Base-by-base conservation (phyloP, 1,140 invertebrate genomes). In the Dendrolimus kikuchii region DNA sequence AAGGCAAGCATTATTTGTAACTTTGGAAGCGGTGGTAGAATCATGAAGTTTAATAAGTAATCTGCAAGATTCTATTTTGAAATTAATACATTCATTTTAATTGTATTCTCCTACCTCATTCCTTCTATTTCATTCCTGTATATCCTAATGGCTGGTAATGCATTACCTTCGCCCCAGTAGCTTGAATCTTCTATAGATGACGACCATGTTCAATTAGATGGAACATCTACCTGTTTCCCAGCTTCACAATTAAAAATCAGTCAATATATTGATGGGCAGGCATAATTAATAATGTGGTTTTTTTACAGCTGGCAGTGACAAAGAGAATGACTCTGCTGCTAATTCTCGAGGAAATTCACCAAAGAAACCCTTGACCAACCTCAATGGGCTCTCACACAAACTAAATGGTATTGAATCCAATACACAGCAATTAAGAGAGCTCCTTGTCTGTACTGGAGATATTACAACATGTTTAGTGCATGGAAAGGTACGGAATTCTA, bases 391-490 rank as follows among this genome's bases (percentile, higher is more conserved):
- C 4, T 75, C 79, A 37, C 70, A 85, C 9, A 88, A 89, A 50
- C 53, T 79, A 5, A 86, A 65, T 40, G 86, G 86, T 8, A 47
- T 76, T 5, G 44, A 68, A 73, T 60, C 80, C 7, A 62, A 74
- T n/a, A 66, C 64, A n/a, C 71, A 73, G 50, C 76, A 68, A 44
- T 74, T 75, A 49, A 49, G 69, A 5, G 84, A 90, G 7, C 73
- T 93, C 36, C 78, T 93, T 48, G 89, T 93, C 59, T 98, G 96
- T 78, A 93, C 91, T 2, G 93, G 92, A 0, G 90, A 95, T 64
- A 77, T 87, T 0, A 69, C 81, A 46, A 92, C 89, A 2, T 98
- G 96, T 85, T 89, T 90, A 1, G 93, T 97, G 0, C 96, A 98
- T 72, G 89, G 91, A 3, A 88, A 87, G 52, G 88, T 87, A 5